Evolutionary conservation across 2,113 vertebrate species (phyloP).

Genomic region (Tetrao urogallus): DNA sequence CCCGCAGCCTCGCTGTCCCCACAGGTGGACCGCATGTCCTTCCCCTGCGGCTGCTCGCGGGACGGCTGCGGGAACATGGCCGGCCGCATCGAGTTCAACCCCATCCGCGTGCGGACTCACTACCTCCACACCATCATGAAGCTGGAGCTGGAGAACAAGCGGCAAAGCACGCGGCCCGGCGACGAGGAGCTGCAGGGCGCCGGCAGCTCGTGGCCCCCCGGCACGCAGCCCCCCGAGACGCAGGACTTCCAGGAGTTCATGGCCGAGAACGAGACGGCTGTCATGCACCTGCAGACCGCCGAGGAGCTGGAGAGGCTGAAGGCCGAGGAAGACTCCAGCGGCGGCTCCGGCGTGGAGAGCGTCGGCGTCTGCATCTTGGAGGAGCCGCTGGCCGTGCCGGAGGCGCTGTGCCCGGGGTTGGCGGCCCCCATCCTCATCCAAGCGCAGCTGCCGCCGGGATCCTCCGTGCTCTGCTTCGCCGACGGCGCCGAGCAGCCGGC

Average conservation of each 20-base stretch:
- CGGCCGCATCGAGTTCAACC: constrained; percentile 96
- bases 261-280: constrained; percentile 88
- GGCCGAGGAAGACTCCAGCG: constrained; percentile 85
- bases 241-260: constrained; percentile 86
- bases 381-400: constrained; percentile 72
- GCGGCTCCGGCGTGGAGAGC: constrained; percentile 74
- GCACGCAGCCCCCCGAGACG: constrained; percentile 65
- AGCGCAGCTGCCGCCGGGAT: constrained; percentile 85
- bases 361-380: constrained; percentile 86
- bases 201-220: constrained; percentile 60
- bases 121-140: constrained; percentile 99
- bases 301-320: constrained; percentile 92
- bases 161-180: constrained; percentile 66
- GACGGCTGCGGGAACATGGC: constrained; percentile 93
- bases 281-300: constrained; percentile 93
- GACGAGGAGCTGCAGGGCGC: constrained; percentile 63
- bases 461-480: constrained; percentile 88
- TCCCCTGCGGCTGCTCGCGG: constrained; percentile 95
- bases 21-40: constrained; percentile 97
- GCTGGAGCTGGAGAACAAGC: constrained; percentile 91
- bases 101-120: constrained; percentile 94
- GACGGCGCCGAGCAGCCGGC: constrained; percentile 73
- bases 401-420: constrained; percentile 72
- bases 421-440: constrained; percentile 85
- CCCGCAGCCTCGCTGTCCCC: no score